A percentile compares a stretch with the other conserved stretches of the same genome.
phyloP scores from a whole-genome alignment of 2,797 vertebrate species.

The Anguilla megastoma region DNA sequence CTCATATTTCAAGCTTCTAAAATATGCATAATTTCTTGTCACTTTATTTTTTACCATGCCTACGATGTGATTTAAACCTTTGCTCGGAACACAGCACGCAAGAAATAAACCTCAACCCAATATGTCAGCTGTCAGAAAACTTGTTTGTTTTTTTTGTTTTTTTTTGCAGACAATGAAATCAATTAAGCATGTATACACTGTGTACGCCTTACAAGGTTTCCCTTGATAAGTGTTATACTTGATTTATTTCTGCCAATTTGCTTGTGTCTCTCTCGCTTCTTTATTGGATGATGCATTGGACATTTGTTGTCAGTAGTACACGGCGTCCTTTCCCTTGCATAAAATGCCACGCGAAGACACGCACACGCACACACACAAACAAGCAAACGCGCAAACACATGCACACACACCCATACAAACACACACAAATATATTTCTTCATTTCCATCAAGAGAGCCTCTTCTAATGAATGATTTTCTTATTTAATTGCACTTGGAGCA shows the following conservation, averaged over 20 bases:
- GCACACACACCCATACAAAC: background rate
- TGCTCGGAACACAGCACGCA: slow-evolving; percentile 1
- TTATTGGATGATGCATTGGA: background rate
- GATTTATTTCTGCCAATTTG: slow-evolving; percentile 21
- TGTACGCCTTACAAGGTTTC: slow-evolving; percentile 2
- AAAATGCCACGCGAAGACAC: background rate
- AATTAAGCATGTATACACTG: slow-evolving; percentile 19
- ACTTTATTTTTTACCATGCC: slow-evolving; percentile 29
- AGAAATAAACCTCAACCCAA: slow-evolving; percentile 11
- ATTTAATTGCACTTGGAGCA: background rate
- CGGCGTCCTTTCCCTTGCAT: background rate
- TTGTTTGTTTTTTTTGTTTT: background rate
- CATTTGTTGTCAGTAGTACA: background rate
- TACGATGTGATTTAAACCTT: slow-evolving; percentile 29
- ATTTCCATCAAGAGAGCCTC: background rate
- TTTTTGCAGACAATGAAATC: slow-evolving; percentile 8
- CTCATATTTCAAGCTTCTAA: slow-evolving; percentile 20
- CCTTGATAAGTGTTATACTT: slow-evolving; percentile 23
- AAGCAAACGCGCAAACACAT: background rate
- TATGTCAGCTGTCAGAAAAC: slow-evolving; percentile 26
- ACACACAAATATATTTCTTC: background rate
- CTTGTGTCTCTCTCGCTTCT: background rate
- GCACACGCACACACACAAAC: background rate
- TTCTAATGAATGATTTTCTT: background rate
- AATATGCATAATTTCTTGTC: slow-evolving; percentile 27